These are phyloP conservation scores for Protophormia terraenovae DNA, from an alignment of 2,888 invertebrate genomes.

Conservation along the genomic window DNA sequence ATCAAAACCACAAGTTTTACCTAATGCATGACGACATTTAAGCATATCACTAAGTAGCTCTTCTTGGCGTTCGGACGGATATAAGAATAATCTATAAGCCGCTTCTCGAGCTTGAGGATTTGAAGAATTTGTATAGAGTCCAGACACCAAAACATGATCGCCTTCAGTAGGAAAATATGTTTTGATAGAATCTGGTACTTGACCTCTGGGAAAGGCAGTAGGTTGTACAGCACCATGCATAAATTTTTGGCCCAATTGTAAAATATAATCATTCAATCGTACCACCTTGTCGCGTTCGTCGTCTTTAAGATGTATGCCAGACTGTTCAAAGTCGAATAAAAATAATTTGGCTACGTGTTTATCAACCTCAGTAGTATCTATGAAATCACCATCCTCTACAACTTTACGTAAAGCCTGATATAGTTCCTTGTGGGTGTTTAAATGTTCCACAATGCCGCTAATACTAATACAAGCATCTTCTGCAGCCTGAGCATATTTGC, in stretches of 20 bases:
- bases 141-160: conserved; percentile 88
- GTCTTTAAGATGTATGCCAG: conserved; percentile 96
- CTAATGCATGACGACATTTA: conserved; percentile 89
- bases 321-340: conserved; percentile 98
- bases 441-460: conserved; percentile 95
- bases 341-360: conserved; percentile 93
- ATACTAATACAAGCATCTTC: conserved; percentile 94
- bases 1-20: conserved; percentile 92
- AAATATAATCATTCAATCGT: conserved; percentile 91
- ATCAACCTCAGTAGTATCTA: conserved; percentile 88
- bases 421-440: conserved; percentile 94
- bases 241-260: conserved; percentile 92
- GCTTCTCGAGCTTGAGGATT: conserved; percentile 91
- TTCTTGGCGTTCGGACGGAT: conserved; percentile 90
- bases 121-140: conserved; percentile 91
- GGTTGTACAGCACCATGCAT: conserved; percentile 89
- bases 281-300: conserved; percentile 89
- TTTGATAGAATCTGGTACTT: conserved; percentile 87
- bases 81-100: conserved; percentile 92
- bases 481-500: conserved; percentile 89
- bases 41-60: conserved; percentile 88
- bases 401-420: conserved; percentile 90
- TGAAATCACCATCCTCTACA: conserved; percentile 86
- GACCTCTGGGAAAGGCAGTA: conserved; percentile 85
- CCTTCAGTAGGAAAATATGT: conserved; percentile 87